Base-by-base conservation (phyloP, 2,113 vertebrate genomes). In the Gasterosteus nipponicus region DNA sequence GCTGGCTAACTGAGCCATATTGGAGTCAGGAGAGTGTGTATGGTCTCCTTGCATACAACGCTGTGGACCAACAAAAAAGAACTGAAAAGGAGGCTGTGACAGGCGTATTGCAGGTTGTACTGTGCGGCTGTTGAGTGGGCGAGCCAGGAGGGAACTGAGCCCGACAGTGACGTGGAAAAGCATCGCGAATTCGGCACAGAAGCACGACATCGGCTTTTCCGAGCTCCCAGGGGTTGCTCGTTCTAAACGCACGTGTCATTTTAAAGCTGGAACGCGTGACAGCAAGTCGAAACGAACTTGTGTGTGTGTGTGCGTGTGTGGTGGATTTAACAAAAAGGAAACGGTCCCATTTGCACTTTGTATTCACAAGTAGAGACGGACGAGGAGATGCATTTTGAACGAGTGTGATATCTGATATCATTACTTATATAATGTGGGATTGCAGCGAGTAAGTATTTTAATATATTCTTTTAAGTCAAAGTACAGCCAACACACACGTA, bases 141-240 rank as follows among this genome's bases (percentile, higher is more conserved):
- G 12, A 33, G 16, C 2, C 5, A 1, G 35, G 0, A 8, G 61
- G 15, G 29, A 68, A 44, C 18, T 41, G 35, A 75, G 3, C 64
- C n/a, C 57, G 33, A 70, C 46, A 65, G 46, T 22, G 53, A 65
- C 42, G 22, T 66, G 54, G 41, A 60, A 26, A 69, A 61, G 42
- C 19, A 59, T 69, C 22, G 14, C 16, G 64, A 62, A 64, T 78
- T 82, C 56, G 19, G 67, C 79, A 68, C 7, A 22, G 10, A 47
- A 39, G 78, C n/a, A 10, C 65, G 56, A 63, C 41, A 5, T 54
- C 7, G 31, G 35, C 29, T 56, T 39, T 63, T n/a, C 64, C 3
- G 51, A 19, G 51, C 12, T 69, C 38, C 7, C 29, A 41, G 33
- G 57, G 31, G 16, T 49, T n/a, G 53, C 5, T 15, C 64, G 10